A percentile compares a stretch with the other conserved stretches of the same genome.
These are phyloP conservation scores for Hyalella azteca DNA, from an alignment of 2,888 invertebrate species.

Conservation along the genomic window DNA sequence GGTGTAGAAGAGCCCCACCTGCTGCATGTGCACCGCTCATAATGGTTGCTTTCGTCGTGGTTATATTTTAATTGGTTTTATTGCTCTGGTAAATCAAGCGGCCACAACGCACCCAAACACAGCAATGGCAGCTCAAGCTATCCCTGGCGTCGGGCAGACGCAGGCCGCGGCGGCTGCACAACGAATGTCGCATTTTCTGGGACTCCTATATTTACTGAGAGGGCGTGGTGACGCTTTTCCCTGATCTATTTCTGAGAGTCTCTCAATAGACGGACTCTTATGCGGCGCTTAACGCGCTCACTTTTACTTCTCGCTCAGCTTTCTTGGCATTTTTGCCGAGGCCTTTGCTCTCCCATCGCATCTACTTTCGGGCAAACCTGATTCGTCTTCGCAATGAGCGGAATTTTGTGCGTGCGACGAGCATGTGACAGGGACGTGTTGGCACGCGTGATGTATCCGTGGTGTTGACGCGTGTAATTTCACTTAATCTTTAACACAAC, in stretches of 20 bases:
- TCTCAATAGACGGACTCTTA: conserved; percentile 20
- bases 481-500: too few relatives aligned
- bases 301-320: not conserved
- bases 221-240: conserved; percentile 1
- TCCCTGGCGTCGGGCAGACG: too few relatives aligned
- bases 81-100: too few relatives aligned
- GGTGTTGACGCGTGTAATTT: too few relatives aligned
- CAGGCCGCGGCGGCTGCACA: too few relatives aligned
- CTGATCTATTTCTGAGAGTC: conserved; percentile 33
- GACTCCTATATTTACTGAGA: not conserved
- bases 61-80: too few relatives aligned
- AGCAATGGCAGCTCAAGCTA: too few relatives aligned
- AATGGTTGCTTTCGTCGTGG: too few relatives aligned
- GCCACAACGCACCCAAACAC: too few relatives aligned
- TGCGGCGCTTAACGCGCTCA: not conserved
- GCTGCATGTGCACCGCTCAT: too few relatives aligned
- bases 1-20: too few relatives aligned
- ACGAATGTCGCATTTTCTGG: not conserved
- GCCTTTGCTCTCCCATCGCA: not conserved
- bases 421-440: not conserved
- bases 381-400: not conserved
- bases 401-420: not conserved
- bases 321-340: not conserved
- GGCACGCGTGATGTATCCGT: too few relatives aligned
- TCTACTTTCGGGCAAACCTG: not conserved